Evolutionary conservation across 2,888 invertebrate genomes (phyloP).

Genomic region (Germaria angustata): DNA sequence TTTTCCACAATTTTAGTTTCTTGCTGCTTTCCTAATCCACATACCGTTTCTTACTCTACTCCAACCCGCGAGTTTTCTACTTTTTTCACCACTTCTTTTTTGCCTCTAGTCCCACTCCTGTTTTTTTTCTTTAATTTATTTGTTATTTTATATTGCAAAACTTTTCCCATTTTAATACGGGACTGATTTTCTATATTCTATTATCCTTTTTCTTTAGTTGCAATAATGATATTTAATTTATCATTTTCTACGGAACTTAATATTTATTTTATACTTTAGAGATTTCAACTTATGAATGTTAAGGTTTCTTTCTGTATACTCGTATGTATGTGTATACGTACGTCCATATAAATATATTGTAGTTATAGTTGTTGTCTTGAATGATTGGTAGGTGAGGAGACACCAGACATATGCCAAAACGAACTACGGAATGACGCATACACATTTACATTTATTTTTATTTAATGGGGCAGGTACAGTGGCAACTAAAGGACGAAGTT

Average conservation of each 20-base stretch:
- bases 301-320: background rate
- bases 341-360: background rate
- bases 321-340: background rate
- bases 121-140: background rate
- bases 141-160: conserved; percentile 13
- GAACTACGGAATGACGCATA: conserved; percentile 2
- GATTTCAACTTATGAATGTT: conserved; percentile 47
- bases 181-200: conserved; percentile 27
- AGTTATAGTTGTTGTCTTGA: background rate
- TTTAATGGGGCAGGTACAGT: conserved; percentile 36
- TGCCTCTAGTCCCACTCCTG: background rate
- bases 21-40: too few relatives aligned
- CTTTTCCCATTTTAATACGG: conserved; percentile 5
- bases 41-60: too few relatives aligned
- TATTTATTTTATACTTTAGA: conserved; percentile 65
- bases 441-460: conserved; percentile 10
- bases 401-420: background rate
- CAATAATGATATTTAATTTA: conserved; percentile 62
- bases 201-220: background rate
- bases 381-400: conserved; percentile 26
- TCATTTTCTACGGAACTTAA: conserved; percentile 43
- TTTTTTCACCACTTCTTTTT: too few relatives aligned
- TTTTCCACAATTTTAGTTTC: too few relatives aligned
- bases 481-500: background rate
- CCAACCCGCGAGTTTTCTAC: too few relatives aligned